Conservation (phyloP, 2,113 vertebrate species). For the Ascaphus truei region DNA sequence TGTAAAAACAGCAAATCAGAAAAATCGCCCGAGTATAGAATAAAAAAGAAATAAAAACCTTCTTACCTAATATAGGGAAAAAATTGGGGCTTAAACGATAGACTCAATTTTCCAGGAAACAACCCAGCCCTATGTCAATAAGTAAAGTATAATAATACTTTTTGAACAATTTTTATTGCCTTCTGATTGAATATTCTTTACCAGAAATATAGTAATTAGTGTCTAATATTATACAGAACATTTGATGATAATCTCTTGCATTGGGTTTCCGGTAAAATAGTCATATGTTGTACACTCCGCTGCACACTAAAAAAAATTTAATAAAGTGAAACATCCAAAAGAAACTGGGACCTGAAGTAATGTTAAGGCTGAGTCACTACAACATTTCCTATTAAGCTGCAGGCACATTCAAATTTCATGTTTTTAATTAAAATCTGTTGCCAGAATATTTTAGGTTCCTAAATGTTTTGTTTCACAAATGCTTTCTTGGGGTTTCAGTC, state of each 20-base stretch:
- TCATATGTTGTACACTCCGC: neutral
- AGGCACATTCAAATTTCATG: neutral
- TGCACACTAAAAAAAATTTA: constrained; percentile 13
- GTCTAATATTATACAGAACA: neutral
- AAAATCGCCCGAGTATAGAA: too few relatives aligned
- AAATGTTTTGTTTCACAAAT: constrained; percentile 4
- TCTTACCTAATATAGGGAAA: too few relatives aligned
- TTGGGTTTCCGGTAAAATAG: neutral
- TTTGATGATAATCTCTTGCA: neutral
- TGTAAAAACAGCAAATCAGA: too few relatives aligned
- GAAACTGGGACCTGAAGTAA: neutral
- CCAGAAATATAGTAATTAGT: too few relatives aligned
- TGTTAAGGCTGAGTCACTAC: constrained; percentile 4
- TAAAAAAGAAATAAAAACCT: too few relatives aligned
- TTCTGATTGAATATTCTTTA: too few relatives aligned
- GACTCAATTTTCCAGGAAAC: too few relatives aligned
- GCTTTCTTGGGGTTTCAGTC: neutral
- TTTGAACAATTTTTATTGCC: too few relatives aligned
- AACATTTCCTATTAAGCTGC: constrained; percentile 7
- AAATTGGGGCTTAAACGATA: too few relatives aligned
- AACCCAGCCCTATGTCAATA: too few relatives aligned
- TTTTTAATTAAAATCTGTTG: constrained; percentile 7
- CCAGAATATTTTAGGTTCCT: neutral
- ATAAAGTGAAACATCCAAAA: constrained; percentile 20
- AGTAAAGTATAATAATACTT: too few relatives aligned